These are phyloP conservation scores for Microplitis mediator DNA, from an alignment of 1,140 invertebrate species.

Conservation along the genomic window DNA sequence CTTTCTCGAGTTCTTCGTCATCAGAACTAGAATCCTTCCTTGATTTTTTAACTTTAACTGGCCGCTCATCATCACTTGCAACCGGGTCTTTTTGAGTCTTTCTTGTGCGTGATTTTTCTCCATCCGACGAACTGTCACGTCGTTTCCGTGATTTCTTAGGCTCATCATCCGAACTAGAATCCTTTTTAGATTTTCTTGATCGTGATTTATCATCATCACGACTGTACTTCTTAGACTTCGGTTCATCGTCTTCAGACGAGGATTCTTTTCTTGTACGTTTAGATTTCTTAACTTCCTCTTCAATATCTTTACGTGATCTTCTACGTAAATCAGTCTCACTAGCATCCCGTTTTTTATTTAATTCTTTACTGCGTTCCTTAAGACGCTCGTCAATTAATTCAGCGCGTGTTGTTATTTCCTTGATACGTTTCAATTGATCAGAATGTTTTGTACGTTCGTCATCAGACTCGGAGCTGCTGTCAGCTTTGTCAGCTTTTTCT, in stretches of 20 bases:
- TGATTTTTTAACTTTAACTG: slow-evolving; percentile 48
- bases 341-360: slow-evolving; percentile 53
- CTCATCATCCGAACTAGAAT: slow-evolving; percentile 69
- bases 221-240: slow-evolving; percentile 67
- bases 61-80: slow-evolving; percentile 53
- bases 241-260: slow-evolving; percentile 69
- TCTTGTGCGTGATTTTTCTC: slow-evolving; percentile 56
- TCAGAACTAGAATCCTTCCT: slow-evolving; percentile 58
- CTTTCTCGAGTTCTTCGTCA: slow-evolving; percentile 62
- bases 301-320: slow-evolving; percentile 54
- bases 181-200: slow-evolving; percentile 59
- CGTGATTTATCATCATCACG: slow-evolving; percentile 63
- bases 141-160: slow-evolving; percentile 56
- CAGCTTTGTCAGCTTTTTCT: slow-evolving; percentile 55
- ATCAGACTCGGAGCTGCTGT: slow-evolving; percentile 55
- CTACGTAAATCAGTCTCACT: slow-evolving; percentile 59
- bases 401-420: slow-evolving; percentile 23
- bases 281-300: slow-evolving; percentile 61
- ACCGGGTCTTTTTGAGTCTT: slow-evolving; percentile 63
- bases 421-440: slow-evolving; percentile 51
- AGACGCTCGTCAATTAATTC: slow-evolving; percentile 46
- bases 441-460: slow-evolving; percentile 47
- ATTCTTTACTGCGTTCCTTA: slow-evolving; percentile 53
- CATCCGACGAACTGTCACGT: slow-evolving; percentile 58
- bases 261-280: slow-evolving; percentile 66